These are phyloP conservation scores for Dynastes tityus DNA, from an alignment of 2,888 invertebrate species.

Conservation along the genomic window DNA sequence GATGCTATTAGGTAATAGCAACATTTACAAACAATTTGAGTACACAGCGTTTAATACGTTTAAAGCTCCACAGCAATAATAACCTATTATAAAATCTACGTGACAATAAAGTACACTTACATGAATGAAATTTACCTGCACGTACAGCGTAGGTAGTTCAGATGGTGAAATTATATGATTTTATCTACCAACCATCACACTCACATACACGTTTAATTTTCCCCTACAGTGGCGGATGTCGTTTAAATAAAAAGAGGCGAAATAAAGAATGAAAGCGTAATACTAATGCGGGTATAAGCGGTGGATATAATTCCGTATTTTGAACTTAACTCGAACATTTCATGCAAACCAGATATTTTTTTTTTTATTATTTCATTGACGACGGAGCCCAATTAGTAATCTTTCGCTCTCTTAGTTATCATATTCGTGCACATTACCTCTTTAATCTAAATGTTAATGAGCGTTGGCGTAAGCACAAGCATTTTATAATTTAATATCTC, in stretches of 20 bases:
- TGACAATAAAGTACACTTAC: conserved; percentile 8
- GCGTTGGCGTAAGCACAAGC: conserved; percentile 2
- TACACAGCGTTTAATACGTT: not conserved
- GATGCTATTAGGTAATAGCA: too few species aligned
- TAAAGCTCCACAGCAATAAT: not conserved
- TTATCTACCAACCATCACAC: conserved; percentile 35
- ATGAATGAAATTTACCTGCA: conserved; percentile 21
- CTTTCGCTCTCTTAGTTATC: not conserved
- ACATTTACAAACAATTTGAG: not conserved
- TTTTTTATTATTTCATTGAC: conserved; percentile 31
- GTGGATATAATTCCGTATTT: conserved; percentile 3
- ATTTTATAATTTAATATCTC: conserved; percentile 15
- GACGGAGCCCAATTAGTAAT: conserved; percentile 26
- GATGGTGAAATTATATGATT: conserved; percentile 17
- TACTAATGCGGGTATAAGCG: not conserved
- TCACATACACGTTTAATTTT: conserved; percentile 36
- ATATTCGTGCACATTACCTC: conserved; percentile 10
- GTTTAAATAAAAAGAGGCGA: conserved; percentile 23
- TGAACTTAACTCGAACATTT: conserved; percentile 15
- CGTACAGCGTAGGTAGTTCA: conserved; percentile 5
- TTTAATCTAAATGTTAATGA: conserved; percentile 34
- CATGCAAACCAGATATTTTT: conserved; percentile 10
- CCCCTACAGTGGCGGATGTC: conserved; percentile 22
- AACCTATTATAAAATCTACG: conserved; percentile 21
- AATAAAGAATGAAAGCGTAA: not conserved